phyloP scores from a whole-genome alignment of 1,140 invertebrate species.

The Dendroctonus ponderosae region DNA sequence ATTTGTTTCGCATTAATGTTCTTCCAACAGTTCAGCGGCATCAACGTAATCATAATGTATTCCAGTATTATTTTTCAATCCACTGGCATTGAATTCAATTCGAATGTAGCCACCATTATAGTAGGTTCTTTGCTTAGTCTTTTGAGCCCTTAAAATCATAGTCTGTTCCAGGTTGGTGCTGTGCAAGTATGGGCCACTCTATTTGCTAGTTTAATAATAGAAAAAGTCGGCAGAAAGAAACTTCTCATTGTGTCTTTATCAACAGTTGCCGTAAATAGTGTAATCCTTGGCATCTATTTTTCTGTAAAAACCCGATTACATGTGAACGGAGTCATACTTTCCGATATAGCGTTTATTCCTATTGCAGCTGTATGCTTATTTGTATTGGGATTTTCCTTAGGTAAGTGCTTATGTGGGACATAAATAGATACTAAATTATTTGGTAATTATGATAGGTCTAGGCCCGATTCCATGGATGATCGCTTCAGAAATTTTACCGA shows the following conservation, averaged over 20 bases:
- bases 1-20: constrained; percentile 69
- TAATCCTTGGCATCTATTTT: constrained; percentile 67
- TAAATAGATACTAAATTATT: not conserved
- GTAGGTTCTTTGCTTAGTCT: constrained; percentile 47
- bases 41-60: constrained; percentile 80
- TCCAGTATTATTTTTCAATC: constrained; percentile 65
- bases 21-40: constrained; percentile 78
- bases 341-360: constrained; percentile 61
- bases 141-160: constrained; percentile 61
- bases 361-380: constrained; percentile 71
- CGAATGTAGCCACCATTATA: constrained; percentile 65
- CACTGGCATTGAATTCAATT: constrained; percentile 55
- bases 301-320: constrained; percentile 54
- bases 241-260: constrained; percentile 67
- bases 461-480: constrained; percentile 81
- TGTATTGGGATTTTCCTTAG: constrained; percentile 68
- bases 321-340: constrained; percentile 26
- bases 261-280: constrained; percentile 62
- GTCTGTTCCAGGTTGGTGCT: constrained; percentile 53
- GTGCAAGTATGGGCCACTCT: constrained; percentile 76
- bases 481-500: constrained; percentile 71
- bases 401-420: not conserved
- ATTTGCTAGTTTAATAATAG: constrained; percentile 69
- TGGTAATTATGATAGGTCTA: constrained; percentile 59
- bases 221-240: constrained; percentile 69